Evolutionary conservation across 2,797 vertebrate species (phyloP).

Genomic region (Ataeniobius toweri): DNA sequence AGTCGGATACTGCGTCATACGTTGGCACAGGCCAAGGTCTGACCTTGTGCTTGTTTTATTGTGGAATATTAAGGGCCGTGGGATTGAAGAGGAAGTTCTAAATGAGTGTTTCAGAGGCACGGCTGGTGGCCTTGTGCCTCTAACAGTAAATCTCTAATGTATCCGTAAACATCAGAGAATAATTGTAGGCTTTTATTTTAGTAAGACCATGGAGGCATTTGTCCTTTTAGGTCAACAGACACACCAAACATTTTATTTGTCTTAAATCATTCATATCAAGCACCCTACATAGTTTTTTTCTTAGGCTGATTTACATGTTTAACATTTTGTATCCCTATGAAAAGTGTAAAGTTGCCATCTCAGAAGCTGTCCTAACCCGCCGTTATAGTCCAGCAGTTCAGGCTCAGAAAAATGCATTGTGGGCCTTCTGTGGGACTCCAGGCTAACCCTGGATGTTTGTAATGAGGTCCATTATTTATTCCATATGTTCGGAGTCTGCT

Average conservation of each 20-base stretch:
- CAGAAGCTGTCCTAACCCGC: conserved; percentile 25
- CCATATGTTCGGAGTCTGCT: conserved; percentile 82
- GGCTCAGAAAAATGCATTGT: conserved; percentile 64
- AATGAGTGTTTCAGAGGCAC: conserved; percentile 53
- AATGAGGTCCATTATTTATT: conserved; percentile 83
- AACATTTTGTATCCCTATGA: neutral
- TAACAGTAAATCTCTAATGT: conserved; percentile 52
- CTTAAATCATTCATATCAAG: conserved; percentile 3
- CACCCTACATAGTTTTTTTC: conserved; percentile 6
- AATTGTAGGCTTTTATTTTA: conserved; percentile 41
- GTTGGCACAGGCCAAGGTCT: conserved; percentile 50
- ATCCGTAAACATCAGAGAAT: conserved; percentile 57
- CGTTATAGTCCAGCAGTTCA: conserved; percentile 32
- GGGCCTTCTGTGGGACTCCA: conserved; percentile 74
- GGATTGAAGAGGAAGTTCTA: conserved; percentile 53
- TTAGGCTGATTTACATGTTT: neutral
- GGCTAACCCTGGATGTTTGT: conserved; percentile 80
- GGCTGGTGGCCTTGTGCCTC: conserved; percentile 41
- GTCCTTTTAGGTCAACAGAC: conserved; percentile 21
- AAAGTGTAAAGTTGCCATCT: neutral
- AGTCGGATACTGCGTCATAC: conserved; percentile 46
- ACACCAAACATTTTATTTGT: conserved; percentile 15
- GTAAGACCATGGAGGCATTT: conserved; percentile 45
- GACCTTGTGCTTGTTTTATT: conserved; percentile 66
- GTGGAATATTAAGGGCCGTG: conserved; percentile 60